Evolutionary conservation across 2,113 vertebrate species (phyloP).

Genomic region (Silurus glanis): DNA sequence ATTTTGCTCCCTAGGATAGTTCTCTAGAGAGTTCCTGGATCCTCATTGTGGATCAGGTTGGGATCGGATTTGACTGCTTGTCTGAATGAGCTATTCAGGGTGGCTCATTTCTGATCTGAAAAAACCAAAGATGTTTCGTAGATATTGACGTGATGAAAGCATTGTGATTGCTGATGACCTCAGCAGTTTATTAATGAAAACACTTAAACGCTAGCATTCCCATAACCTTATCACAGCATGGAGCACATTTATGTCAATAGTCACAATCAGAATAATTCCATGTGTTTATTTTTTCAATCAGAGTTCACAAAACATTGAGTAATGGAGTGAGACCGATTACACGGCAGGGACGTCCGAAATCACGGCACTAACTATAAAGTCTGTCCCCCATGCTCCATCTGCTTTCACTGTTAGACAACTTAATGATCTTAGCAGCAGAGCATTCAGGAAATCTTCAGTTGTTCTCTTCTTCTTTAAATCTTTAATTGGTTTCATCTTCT

Average conservation of each 20-base stretch:
- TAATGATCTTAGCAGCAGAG: conserved; percentile 48
- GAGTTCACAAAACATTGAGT: conserved; percentile 35
- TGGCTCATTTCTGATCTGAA: background rate
- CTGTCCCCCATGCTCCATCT: conserved; percentile 40
- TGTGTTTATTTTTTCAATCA: conserved; percentile 36
- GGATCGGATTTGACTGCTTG: background rate
- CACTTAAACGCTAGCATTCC: conserved; percentile 35
- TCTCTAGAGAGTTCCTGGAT: background rate
- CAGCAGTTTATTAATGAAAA: conserved; percentile 13
- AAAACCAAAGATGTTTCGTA: background rate
- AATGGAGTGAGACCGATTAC: conserved; percentile 25
- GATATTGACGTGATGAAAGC: background rate
- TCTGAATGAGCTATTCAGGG: background rate
- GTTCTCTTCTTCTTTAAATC: conserved; percentile 33
- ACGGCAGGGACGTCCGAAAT: conserved; percentile 21
- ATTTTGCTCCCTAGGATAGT: background rate
- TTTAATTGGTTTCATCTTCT: conserved; percentile 28
- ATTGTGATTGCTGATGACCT: background rate
- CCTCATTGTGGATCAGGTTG: background rate
- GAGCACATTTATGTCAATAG: conserved; percentile 19
- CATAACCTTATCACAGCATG: conserved; percentile 11
- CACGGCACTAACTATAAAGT: conserved; percentile 37
- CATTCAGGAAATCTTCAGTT: conserved; percentile 43
- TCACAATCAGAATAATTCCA: conserved; percentile 1
- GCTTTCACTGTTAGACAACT: conserved; percentile 46